Evolutionary conservation across 2,888 invertebrate species (phyloP), one percentile per base, ranked within the genome.

Genomic region (Tetrapedia diversipes): DNA sequence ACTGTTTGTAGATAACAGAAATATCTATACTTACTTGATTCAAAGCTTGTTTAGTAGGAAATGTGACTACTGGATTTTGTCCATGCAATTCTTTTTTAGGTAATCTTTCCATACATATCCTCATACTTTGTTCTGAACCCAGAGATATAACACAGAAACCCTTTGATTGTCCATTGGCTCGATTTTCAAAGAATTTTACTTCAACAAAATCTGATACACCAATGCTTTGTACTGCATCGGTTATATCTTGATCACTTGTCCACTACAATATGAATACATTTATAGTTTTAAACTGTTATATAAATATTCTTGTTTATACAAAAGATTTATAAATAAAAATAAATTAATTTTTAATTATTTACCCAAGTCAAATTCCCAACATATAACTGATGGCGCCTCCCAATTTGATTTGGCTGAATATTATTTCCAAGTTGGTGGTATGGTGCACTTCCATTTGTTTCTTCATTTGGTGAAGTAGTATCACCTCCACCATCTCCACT

Each of bases 301-400:
- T 8, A 32, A 61, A 51, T 39, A 39, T 70, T 27, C 6, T 1
- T 14, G 11, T 29, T 16, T n/a, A 2, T 2, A 16, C 11, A 2
- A 19, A 27, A 47, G 11, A 11, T 2, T 24, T 11, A 27, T 6
- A 8, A n/a, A n/a, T n/a, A 4, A 47, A 14, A 4, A 45, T 19
- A 1, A 45, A 22, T 37, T 27, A 43, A 22, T 11, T 1, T 43
- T 7, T 0, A 47, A 37, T 53, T 51, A 43, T 32, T 86, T 94
- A 98, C 98, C 99, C 99, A 99, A 88, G 99, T 98, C 85, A 99
- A 95, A 93, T 99, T 99, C 89, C 99, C 99, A 90, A 99, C 96
- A 93, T 99, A 99, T 54, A 98, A 94, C 92, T 98, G 98, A 92
- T 96, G 96, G 89, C 97, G 95, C 89, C 97, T 94, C 54, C 95